Conservation (phyloP, 2,888 invertebrate species). For the Hemaris fuciformis region DNA sequence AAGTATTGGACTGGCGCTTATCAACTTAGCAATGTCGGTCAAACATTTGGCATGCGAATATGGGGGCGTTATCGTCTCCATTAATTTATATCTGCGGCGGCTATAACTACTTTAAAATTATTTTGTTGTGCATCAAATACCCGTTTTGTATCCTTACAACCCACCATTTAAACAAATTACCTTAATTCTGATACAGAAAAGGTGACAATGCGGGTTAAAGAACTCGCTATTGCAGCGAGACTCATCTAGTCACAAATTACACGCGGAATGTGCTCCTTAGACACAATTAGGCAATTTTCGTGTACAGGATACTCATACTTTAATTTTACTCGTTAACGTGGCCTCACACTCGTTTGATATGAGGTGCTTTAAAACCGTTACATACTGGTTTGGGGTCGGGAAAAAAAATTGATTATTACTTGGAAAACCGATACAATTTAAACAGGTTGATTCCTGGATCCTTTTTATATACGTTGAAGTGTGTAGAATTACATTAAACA, state of each 20-base stretch:
- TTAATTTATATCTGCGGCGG: constrained; percentile 15
- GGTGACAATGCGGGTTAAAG: background rate
- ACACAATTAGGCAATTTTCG: constrained; percentile 9
- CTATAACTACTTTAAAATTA: constrained; percentile 12
- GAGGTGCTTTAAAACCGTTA: constrained; percentile 6
- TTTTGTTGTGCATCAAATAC: constrained; percentile 9
- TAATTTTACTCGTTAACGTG: constrained; percentile 10
- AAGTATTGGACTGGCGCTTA: constrained; percentile 37
- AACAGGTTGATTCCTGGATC: constrained; percentile 20
- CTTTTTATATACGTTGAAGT: constrained; percentile 24
- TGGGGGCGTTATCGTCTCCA: constrained; percentile 60
- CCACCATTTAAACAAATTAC: background rate
- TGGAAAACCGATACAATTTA: constrained; percentile 9
- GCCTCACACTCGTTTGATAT: constrained; percentile 1
- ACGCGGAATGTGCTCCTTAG: constrained; percentile 2
- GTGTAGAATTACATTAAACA: constrained; percentile 32
- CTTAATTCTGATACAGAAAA: background rate
- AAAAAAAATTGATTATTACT: constrained; percentile 4
- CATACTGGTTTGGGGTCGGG: constrained; percentile 6
- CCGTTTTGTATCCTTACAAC: constrained; percentile 4
- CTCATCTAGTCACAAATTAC: constrained; percentile 7
- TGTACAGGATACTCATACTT: constrained; percentile 7
- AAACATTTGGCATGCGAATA: constrained; percentile 43
- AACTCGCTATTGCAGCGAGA: background rate
- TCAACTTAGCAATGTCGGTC: constrained; percentile 51